Percentiles rank a stretch among this genome's conserved stretches.
These are phyloP conservation scores for Hirtodrosophila duncani DNA, from an alignment of 2,888 invertebrate species.

Conservation along the genomic window DNA sequence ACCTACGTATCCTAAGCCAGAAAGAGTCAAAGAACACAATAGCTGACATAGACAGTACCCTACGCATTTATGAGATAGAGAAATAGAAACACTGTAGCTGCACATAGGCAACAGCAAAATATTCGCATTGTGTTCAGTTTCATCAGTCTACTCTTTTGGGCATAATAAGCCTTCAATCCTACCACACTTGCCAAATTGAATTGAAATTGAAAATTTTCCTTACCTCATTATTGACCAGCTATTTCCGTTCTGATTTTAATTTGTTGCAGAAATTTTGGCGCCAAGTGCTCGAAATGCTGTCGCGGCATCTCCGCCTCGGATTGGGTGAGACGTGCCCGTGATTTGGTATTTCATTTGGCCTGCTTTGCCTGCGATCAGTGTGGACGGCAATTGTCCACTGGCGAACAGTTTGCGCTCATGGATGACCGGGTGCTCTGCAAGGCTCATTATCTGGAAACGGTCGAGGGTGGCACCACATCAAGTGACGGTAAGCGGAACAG, in stretches of 20 bases:
- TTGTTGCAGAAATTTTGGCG: conserved; percentile 92
- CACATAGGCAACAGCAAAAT: too few species aligned
- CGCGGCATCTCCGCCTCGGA: conserved; percentile 95
- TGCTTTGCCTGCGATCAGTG: conserved; percentile 99
- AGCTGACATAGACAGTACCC: too few species aligned
- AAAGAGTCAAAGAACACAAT: too few species aligned
- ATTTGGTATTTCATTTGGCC: conserved; percentile 97
- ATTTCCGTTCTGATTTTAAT: conserved; percentile 43
- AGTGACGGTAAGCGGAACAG: conserved; percentile 86
- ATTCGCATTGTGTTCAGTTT: too few species aligned
- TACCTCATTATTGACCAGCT: conserved; percentile 21
- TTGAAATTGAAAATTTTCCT: neutral
- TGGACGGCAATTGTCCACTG: conserved; percentile 93
- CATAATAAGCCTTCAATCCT: too few species aligned
- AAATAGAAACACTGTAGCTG: too few species aligned
- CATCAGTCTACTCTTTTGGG: too few species aligned
- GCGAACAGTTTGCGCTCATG: conserved; percentile 97
- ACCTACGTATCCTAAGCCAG: too few species aligned
- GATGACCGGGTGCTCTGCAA: conserved; percentile 97
- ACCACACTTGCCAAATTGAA: conserved; percentile 5
- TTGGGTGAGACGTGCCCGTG: conserved; percentile 97
- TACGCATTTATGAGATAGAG: too few species aligned
- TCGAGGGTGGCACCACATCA: conserved; percentile 93
- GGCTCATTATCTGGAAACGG: conserved; percentile 96
- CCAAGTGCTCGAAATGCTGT: conserved; percentile 97